Percentiles rank a stretch among this genome's conserved stretches.
Evolutionary conservation across 2,113 vertebrate species (phyloP).

Genomic region (Nothocercus nigrocapillus): DNA sequence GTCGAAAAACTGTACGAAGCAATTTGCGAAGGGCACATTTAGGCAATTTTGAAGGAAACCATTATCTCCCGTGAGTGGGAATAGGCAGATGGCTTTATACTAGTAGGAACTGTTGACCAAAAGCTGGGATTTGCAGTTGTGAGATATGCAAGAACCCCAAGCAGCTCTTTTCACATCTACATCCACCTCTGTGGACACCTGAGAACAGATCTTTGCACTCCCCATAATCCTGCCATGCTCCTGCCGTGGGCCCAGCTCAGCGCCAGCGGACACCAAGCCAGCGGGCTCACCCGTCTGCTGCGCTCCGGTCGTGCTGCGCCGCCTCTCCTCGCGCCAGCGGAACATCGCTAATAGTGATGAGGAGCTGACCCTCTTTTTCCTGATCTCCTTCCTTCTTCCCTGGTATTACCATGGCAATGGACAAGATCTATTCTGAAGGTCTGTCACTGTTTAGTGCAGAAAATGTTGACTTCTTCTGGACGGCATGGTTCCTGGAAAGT

Average conservation of each 20-base stretch:
- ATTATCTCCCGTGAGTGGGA: neutral
- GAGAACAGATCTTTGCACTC: neutral
- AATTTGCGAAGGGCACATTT: slow-evolving; percentile 5
- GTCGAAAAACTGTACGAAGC: neutral
- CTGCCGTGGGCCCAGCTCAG: neutral
- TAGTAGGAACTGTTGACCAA: neutral
- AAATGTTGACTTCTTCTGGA: neutral
- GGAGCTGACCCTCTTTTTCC: neutral
- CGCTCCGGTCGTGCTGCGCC: neutral
- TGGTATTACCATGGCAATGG: neutral
- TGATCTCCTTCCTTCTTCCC: neutral
- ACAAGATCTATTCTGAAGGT: neutral
- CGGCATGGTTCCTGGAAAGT: neutral
- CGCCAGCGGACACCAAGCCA: fast-evolving
- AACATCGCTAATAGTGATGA: neutral
- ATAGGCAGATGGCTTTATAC: neutral
- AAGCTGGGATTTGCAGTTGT: neutral
- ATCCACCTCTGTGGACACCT: neutral
- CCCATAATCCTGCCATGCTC: neutral
- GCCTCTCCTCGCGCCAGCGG: neutral
- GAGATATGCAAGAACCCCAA: neutral
- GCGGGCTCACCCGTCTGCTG: neutral
- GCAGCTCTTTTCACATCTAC: neutral
- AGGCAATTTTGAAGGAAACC: slow-evolving; percentile 10
- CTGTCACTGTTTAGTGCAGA: neutral